Conservation (phyloP, 2,113 vertebrate species). For the Scopus umbretta region DNA sequence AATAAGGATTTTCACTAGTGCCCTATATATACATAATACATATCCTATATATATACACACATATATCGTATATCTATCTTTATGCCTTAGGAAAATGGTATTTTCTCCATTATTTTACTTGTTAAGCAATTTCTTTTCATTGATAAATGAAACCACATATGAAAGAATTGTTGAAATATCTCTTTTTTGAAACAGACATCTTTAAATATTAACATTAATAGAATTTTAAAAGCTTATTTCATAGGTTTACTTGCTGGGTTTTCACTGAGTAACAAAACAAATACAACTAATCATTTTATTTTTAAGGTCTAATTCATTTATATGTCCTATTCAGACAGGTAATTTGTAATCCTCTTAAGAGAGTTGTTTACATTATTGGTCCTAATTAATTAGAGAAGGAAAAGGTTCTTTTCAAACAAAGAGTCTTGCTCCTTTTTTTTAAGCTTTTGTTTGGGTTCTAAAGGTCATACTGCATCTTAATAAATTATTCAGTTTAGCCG, state of each 20-base stretch:
- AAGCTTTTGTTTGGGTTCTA: too few species aligned
- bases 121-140: not conserved
- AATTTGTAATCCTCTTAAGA: not conserved
- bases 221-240: not conserved
- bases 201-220: not conserved
- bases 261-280: not conserved
- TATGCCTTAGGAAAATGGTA: not conserved
- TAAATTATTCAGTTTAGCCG: not conserved
- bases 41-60: not conserved
- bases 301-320: not conserved
- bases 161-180: not conserved
- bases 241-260: not conserved
- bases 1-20: not conserved
- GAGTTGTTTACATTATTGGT: not conserved
- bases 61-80: not conserved
- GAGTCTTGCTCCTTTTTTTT: not conserved
- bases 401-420: not conserved
- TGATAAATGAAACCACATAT: not conserved
- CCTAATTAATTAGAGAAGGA: not conserved
- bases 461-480: too few species aligned
- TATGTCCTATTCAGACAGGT: not conserved
- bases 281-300: not conserved
- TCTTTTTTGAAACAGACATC: not conserved
- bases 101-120: not conserved
- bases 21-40: not conserved